Base-by-base conservation (phyloP, 2,888 invertebrate genomes). In the Tiliacea citrago region DNA sequence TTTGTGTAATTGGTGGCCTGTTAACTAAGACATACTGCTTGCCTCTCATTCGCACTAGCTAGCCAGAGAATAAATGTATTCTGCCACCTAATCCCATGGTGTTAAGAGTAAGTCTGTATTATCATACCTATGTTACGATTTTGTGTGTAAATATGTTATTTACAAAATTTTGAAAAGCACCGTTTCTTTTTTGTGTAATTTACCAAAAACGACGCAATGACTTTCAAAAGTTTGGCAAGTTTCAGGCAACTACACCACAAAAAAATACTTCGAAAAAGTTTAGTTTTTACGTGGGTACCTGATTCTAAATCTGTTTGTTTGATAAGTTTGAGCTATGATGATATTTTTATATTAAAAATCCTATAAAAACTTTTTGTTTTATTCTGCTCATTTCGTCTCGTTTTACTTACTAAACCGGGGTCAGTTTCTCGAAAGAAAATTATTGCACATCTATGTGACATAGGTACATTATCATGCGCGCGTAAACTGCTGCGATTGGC, bases 291-390 rank as follows among this genome's bases (percentile, higher is more conserved):
- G 45, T 68, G 24, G 24, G 55, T 24, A 16, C 18, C 18, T 58
- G 29, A 35, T 18, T 18, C 18, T 58, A 58, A 58, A 53, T 62
- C 49, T 60, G 47, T 49, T 67, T 65, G 39, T 79, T 79, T 65
- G 29, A 45, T 65, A 81, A 58, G 69, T 67, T 79, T 51, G 18
- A 73, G 35, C 69, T 79, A 69, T 79, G 53, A 67, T 73, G 9
- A 79, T 81, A 62, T 78, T 78, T 81, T 83, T 62, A 39, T 53
- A 79, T 68, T 63, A 76, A 77, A 79, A 68, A 51, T 42, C 16
- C 24, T 51, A 73, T 62, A 2, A 21, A 7, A 47, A 42, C 1
- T 47, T 51, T 55, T 75, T 35, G 4, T 80, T 75, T 65, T 21
- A 10, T 47, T 65, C 1, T 35, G 6, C 21, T 35, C 35, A n/a